Evolutionary conservation across 1,140 invertebrate genomes (phyloP).

Genomic region (Ylistrum balloti): DNA sequence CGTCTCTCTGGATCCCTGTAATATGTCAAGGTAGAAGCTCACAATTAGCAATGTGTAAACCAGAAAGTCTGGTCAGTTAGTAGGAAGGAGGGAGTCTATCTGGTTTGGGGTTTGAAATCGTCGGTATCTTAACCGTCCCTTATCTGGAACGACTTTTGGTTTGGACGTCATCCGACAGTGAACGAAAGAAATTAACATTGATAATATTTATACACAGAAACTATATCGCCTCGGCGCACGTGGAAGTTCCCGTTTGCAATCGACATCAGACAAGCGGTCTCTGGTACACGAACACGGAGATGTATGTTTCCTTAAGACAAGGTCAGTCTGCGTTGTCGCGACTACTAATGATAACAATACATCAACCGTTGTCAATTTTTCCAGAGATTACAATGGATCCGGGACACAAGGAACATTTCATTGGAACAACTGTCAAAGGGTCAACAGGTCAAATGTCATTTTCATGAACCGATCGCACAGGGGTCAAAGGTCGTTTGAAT

Average conservation of each 20-base stretch:
- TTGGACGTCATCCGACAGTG: background rate
- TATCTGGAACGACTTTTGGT: background rate
- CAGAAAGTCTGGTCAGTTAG: no score
- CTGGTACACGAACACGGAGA: background rate
- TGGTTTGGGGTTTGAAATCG: background rate
- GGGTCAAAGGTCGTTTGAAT: background rate
- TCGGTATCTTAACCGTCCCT: background rate
- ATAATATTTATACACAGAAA: background rate
- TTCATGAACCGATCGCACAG: background rate
- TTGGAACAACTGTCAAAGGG: slow-evolving; percentile 7
- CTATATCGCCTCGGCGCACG: background rate
- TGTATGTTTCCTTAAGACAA: background rate
- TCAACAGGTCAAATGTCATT: slow-evolving; percentile 19
- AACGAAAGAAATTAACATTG: background rate
- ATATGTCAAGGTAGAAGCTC: no score
- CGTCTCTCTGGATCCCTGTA: no score
- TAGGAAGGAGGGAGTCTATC: background rate
- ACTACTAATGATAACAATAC: background rate
- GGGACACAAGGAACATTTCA: background rate
- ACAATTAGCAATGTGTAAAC: no score
- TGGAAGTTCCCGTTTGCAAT: background rate
- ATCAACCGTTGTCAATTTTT: slow-evolving; percentile 32
- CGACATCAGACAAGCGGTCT: background rate
- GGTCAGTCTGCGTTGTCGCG: background rate
- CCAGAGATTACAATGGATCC: background rate